Conservation (phyloP, 2,888 invertebrate genomes). For the Oscheius onirici region DNA sequence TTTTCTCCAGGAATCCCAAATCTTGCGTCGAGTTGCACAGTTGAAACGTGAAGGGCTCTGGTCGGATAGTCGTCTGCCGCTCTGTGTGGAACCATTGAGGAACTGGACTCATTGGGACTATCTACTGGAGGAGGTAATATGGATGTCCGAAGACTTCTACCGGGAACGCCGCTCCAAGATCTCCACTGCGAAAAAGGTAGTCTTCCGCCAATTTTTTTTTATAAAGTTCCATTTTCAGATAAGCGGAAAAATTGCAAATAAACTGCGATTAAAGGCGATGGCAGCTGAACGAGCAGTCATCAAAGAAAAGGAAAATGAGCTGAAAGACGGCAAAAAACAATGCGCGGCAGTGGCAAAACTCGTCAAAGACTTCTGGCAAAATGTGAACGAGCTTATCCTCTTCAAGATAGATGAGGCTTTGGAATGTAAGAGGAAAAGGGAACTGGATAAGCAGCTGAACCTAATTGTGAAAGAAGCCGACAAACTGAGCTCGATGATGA, state of each 20-base stretch:
- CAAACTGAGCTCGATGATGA: constrained; percentile 78
- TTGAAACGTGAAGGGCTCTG: constrained; percentile 92
- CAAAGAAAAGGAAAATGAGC: neutral
- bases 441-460: constrained; percentile 92
- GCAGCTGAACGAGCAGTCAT: neutral
- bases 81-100: constrained; percentile 85
- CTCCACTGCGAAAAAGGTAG: constrained; percentile 45
- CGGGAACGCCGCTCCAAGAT: constrained; percentile 98
- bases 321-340: constrained; percentile 76
- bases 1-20: constrained; percentile 91
- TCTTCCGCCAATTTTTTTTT: neutral
- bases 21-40: constrained; percentile 89
- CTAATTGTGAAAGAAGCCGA: constrained; percentile 98
- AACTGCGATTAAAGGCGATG: neutral
- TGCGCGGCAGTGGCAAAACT: constrained; percentile 91
- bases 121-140: constrained; percentile 93
- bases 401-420: constrained; percentile 78
- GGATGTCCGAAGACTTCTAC: constrained; percentile 96
- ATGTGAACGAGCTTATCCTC: constrained; percentile 85
- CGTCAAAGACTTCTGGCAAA: constrained; percentile 91
- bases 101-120: constrained; percentile 98
- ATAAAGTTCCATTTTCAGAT: neutral
- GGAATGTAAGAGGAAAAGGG: constrained; percentile 92
- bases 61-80: constrained; percentile 78
- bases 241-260: neutral